A percentile compares a stretch with the other conserved stretches of the same genome.
Conservation (phyloP, 2,888 invertebrate genomes). For the Drosophila emarginata region DNA sequence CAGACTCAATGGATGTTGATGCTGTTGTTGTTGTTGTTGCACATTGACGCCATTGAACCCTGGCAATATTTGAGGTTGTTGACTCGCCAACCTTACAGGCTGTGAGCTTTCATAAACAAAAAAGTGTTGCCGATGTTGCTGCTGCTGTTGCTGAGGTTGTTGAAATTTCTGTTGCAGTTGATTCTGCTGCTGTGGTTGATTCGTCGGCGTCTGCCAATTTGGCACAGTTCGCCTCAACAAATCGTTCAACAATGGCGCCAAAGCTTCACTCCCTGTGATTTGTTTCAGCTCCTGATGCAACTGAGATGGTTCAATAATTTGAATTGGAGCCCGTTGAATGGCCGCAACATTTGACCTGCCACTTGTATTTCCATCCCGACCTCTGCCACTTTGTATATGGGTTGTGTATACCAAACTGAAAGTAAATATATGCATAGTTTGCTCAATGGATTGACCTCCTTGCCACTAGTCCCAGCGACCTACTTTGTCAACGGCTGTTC, state of each 20-base stretch:
- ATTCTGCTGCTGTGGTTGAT: slow-evolving; percentile 27
- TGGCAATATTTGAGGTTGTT: slow-evolving; percentile 67
- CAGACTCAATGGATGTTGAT: slow-evolving; percentile 29
- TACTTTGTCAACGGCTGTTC: slow-evolving; percentile 65
- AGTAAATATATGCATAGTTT: slow-evolving; percentile 48
- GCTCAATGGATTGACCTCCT: slow-evolving; percentile 61
- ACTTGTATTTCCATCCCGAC: background rate
- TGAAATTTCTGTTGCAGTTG: slow-evolving; percentile 21
- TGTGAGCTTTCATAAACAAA: slow-evolving; percentile 57
- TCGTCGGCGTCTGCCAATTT: slow-evolving; percentile 54
- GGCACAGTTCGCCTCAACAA: slow-evolving; percentile 61
- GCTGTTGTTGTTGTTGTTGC: slow-evolving; percentile 40
- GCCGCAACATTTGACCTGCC: slow-evolving; percentile 40
- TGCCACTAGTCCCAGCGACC: slow-evolving; percentile 45
- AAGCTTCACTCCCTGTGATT: slow-evolving; percentile 42
- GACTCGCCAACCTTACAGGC: slow-evolving; percentile 54
- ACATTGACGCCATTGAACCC: slow-evolving; percentile 72
- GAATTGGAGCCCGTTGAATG: slow-evolving; percentile 43
- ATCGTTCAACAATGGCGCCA: slow-evolving; percentile 66
- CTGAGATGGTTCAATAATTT: slow-evolving; percentile 50
- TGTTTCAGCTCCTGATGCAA: slow-evolving; percentile 48
- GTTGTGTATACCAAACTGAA: slow-evolving; percentile 44
- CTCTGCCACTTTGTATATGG: slow-evolving; percentile 24
- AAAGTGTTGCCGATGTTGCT: slow-evolving; percentile 54
- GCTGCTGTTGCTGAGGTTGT: slow-evolving; percentile 44